Evolutionary conservation across 2,797 vertebrate genomes (phyloP).

Genomic region (Mustela erminea): DNA sequence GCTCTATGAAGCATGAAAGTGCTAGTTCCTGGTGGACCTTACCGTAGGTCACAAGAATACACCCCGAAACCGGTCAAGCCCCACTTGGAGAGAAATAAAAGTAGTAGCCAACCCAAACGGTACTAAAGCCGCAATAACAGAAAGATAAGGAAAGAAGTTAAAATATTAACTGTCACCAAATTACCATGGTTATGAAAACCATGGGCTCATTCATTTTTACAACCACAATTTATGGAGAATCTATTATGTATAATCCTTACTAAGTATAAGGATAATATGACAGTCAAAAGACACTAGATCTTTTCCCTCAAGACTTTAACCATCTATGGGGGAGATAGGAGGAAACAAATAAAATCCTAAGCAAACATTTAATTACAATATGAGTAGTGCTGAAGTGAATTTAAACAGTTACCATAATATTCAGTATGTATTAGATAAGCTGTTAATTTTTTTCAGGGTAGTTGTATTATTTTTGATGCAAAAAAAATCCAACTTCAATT

Average conservation of each 20-base stretch:
- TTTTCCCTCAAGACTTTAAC: neutral
- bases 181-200: neutral
- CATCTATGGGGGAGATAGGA: fast-evolving
- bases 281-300: neutral
- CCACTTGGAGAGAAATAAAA: neutral
- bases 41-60: neutral
- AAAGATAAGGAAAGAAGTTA: neutral
- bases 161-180: neutral
- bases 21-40: neutral
- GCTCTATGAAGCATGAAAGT: neutral
- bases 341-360: neutral
- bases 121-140: neutral
- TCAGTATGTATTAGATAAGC: neutral
- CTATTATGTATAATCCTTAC: neutral
- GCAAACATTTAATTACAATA: conserved; percentile 9
- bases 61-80: neutral
- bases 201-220: neutral
- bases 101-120: neutral
- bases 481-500: neutral
- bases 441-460: neutral
- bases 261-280: neutral
- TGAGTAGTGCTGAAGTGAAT: neutral
- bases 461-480: neutral
- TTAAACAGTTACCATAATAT: neutral
- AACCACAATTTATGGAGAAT: neutral